A percentile compares a stretch with the other conserved stretches of the same genome.
These are phyloP conservation scores for Cepphus grylle DNA, from an alignment of 2,113 vertebrate species.

Conservation along the genomic window DNA sequence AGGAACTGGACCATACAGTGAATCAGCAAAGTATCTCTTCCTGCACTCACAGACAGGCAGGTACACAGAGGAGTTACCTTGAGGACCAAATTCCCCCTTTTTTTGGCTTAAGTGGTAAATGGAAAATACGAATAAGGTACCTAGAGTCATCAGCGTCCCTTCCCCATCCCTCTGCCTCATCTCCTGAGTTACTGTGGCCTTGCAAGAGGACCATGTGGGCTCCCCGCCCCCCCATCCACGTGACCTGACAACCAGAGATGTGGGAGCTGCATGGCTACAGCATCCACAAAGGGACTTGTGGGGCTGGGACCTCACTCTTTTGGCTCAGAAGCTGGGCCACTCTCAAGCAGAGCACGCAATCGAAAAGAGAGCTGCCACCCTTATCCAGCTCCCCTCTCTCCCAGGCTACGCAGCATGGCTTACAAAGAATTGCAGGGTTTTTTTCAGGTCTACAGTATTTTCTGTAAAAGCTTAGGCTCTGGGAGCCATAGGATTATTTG, in stretches of 20 bases:
- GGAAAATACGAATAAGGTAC: not conserved
- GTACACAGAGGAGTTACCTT: not conserved
- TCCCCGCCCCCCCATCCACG: rapidly evolving
- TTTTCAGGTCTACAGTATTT: not conserved
- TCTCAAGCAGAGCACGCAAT: not conserved
- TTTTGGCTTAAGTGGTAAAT: not conserved
- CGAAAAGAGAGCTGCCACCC: not conserved
- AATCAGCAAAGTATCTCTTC: not conserved
- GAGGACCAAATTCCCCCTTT: not conserved
- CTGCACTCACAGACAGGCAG: not conserved
- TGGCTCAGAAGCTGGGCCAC: not conserved
- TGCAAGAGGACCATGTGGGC: not conserved
- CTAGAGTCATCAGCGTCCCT: not conserved
- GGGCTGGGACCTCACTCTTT: not conserved
- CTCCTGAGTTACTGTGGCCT: not conserved
- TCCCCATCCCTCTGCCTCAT: not conserved
- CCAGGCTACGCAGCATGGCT: not conserved
- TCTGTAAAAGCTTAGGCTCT: not conserved
- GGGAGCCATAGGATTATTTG: not conserved
- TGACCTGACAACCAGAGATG: not conserved
- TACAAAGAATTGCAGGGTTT: not conserved
- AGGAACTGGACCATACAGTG: not conserved
- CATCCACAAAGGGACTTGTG: not conserved
- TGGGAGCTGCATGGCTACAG: not conserved
- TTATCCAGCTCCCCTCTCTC: not conserved